Evolutionary conservation across 1,140 invertebrate species (phyloP), one percentile per base, ranked within the genome.

Genomic region (Drosophila tsacasi): DNA sequence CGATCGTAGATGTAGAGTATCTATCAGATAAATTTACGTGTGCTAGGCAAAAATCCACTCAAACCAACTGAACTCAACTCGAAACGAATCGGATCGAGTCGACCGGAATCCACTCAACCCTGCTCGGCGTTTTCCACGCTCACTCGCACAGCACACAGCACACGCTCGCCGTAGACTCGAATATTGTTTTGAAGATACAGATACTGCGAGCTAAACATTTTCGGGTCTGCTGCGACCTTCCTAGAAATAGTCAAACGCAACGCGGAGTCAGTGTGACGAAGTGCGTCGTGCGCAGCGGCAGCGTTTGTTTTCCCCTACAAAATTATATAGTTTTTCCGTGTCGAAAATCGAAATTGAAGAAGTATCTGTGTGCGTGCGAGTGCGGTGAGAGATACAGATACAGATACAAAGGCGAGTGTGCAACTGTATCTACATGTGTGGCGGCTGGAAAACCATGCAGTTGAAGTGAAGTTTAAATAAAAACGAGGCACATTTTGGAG

Each of bases 171-270:
- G 54, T 23, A 25, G 55, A 50, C 52, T 55, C 25, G 54, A 35
- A 55, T 44, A 47, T 37, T 69, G 47, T 83, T 90, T 78, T 73
- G 68, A 75, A 91, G 77, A 85, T 84, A 91, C 82, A 57, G 54
- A 57, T 57, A 57, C 54, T 57, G 54, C 66, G 63, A 71, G 73
- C 76, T 60, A 73, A 64, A 84, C 64, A 86, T 72, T 81, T 87
- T 78, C 69, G 83, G 83, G 64, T 44, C 68, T 76, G 52, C 76
- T 66, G 64, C 69, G 79, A 77, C 85, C 81, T 91, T 92, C 90
- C 90, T 90, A 90, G 90, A 92, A 92, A 90, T 91, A 91, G 90
- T 90, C 32, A 83, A 91, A 91, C 84, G 81, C 84, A 91, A 84
- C 67, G 72, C 77, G 57, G 64, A 85, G 68, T 91, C 82, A 92